A percentile compares a stretch with the other conserved stretches of the same genome.
Evolutionary conservation across 2,888 invertebrate genomes (phyloP).

Genomic region (Drosophila percnosoma): DNA sequence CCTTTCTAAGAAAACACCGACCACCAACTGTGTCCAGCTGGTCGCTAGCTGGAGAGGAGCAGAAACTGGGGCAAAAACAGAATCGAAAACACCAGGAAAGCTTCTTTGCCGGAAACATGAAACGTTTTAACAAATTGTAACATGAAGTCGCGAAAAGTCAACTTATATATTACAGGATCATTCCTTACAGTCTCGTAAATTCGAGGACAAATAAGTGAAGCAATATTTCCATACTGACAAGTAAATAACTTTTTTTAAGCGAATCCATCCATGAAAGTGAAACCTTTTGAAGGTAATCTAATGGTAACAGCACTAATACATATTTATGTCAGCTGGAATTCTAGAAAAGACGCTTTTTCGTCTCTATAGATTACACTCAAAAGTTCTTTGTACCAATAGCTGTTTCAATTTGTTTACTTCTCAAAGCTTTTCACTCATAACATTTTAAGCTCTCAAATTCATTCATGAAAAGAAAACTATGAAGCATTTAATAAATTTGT

Average conservation of each 20-base stretch:
- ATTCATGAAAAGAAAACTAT: not conserved
- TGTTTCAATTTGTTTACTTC: too few relatives aligned
- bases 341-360: too few relatives aligned
- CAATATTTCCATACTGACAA: not conserved
- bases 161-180: not conserved
- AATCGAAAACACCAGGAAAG: slow-evolving; percentile 26
- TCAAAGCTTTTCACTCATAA: too few relatives aligned
- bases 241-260: too few relatives aligned
- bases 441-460: not conserved
- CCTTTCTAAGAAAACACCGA: slow-evolving; percentile 57
- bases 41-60: slow-evolving; percentile 41
- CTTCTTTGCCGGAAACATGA: slow-evolving; percentile 20
- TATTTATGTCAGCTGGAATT: too few relatives aligned
- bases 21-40: slow-evolving; percentile 41
- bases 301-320: too few relatives aligned
- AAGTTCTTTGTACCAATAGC: not conserved
- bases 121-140: slow-evolving; percentile 43
- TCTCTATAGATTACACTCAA: too few relatives aligned
- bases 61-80: slow-evolving; percentile 6
- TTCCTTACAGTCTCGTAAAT: accelerated
- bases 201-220: not conserved
- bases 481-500: not conserved
- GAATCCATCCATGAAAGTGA: too few relatives aligned
- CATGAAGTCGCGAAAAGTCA: not conserved
- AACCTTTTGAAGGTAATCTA: too few relatives aligned